These are phyloP conservation scores for Syngnathus acus DNA, from an alignment of 2,797 vertebrate genomes.

Conservation along the genomic window DNA sequence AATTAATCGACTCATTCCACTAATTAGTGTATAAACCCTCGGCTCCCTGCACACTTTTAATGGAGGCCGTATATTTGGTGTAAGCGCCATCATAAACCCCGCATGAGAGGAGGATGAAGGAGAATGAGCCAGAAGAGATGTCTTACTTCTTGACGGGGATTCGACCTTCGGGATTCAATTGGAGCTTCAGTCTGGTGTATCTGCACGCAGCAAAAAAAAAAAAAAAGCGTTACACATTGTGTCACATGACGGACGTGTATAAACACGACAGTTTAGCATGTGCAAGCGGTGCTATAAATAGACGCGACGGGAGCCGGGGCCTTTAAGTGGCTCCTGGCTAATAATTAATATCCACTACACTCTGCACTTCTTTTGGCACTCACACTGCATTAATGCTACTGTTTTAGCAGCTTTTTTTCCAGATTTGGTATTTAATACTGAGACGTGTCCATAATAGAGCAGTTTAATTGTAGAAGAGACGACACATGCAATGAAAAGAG, in stretches of 20 bases:
- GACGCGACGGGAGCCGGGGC: slow-evolving; percentile 59
- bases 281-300: slow-evolving; percentile 61
- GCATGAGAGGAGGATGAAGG: slow-evolving; percentile 25
- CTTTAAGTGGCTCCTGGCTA: slow-evolving; percentile 62
- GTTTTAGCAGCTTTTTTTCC: neutral
- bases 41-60: slow-evolving; percentile 2
- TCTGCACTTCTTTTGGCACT: slow-evolving; percentile 33
- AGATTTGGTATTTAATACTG: neutral
- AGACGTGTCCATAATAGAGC: too few relatives aligned
- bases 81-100: slow-evolving; percentile 5
- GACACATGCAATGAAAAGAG: too few relatives aligned
- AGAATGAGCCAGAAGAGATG: slow-evolving; percentile 33
- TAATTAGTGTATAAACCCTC: neutral
- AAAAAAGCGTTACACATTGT: slow-evolving; percentile 16
- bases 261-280: neutral
- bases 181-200: slow-evolving; percentile 85
- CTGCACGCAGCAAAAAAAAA: slow-evolving; percentile 52
- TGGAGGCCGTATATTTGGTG: neutral
- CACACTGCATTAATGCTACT: neutral
- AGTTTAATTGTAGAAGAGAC: too few relatives aligned
- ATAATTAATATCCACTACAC: slow-evolving; percentile 70
- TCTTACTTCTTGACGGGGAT: slow-evolving; percentile 98
- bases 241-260: neutral
- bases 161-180: slow-evolving; percentile 87
- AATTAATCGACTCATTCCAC: slow-evolving; percentile 2